Evolutionary conservation across 2,113 vertebrate species (phyloP).

Genomic region (Tychaedon coryphoeus): DNA sequence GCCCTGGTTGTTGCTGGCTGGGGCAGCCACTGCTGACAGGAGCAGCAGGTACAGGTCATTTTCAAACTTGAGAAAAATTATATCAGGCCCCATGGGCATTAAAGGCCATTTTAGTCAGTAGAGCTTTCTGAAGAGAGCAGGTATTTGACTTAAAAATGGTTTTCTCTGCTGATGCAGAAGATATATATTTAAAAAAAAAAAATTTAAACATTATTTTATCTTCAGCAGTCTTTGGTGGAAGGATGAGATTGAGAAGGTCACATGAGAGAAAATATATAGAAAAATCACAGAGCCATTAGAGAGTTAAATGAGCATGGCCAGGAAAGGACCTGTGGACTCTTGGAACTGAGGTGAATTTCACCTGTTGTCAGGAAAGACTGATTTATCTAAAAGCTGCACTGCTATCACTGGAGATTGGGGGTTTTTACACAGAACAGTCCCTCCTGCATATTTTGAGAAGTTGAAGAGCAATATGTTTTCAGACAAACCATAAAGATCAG

Average conservation of each 20-base stretch:
- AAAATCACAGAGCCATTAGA: background rate
- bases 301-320: background rate
- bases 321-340: background rate
- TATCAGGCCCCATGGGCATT: background rate
- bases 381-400: background rate
- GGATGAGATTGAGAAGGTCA: background rate
- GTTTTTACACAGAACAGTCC: background rate
- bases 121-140: background rate
- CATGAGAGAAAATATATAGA: background rate
- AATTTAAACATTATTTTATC: background rate
- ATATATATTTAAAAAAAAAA: too few species aligned
- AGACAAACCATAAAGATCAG: conserved; percentile 23
- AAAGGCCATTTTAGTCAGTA: background rate
- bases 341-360: background rate
- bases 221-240: background rate
- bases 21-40: background rate
- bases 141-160: background rate
- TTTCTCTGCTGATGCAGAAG: background rate
- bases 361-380: background rate
- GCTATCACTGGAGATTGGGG: background rate
- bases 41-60: background rate
- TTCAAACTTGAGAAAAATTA: background rate
- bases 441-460: background rate
- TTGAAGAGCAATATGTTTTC: conserved; percentile 12
- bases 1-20: background rate